phyloP scores from a whole-genome alignment of 2,888 invertebrate genomes.

The Chloroclysta siterata region DNA sequence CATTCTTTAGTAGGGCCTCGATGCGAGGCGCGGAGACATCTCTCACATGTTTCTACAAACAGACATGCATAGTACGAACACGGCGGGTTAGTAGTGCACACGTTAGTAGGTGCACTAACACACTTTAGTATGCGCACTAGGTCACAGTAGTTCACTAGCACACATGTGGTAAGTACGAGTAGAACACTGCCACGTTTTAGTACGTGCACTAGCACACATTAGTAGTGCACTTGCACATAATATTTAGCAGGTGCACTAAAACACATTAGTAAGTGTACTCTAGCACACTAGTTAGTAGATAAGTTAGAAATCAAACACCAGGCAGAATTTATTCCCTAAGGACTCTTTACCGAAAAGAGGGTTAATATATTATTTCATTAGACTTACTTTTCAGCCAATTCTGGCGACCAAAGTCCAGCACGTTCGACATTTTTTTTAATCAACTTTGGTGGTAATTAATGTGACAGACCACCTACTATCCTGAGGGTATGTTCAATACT shows the following conservation, averaged over 20 bases:
- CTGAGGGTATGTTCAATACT: too few species aligned
- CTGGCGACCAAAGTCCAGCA: background rate
- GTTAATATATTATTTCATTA: too few species aligned
- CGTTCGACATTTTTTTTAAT: background rate
- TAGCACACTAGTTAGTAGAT: constrained; percentile 12
- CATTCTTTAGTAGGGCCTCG: constrained; percentile 67
- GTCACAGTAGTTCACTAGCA: background rate
- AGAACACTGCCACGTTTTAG: background rate
- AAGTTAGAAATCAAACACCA: constrained; percentile 34
- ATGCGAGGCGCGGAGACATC: constrained; percentile 67
- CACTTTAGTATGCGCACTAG: background rate
- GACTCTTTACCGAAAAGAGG: background rate
- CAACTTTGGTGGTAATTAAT: too few species aligned
- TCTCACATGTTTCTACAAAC: constrained; percentile 75
- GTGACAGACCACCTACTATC: too few species aligned
- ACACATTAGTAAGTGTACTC: background rate
- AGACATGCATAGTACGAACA: constrained; percentile 73
- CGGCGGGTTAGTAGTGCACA: constrained; percentile 62
- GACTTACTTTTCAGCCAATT: background rate
- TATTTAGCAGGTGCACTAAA: background rate
- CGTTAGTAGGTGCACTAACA: constrained; percentile 17
- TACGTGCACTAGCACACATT: constrained; percentile 1
- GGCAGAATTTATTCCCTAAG: background rate
- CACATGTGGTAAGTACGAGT: background rate
- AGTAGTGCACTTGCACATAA: constrained; percentile 1